Percentiles rank a stretch among this genome's conserved stretches.
phyloP scores from a whole-genome alignment of 2,113 vertebrate species.

The Argyrosomus japonicus region DNA sequence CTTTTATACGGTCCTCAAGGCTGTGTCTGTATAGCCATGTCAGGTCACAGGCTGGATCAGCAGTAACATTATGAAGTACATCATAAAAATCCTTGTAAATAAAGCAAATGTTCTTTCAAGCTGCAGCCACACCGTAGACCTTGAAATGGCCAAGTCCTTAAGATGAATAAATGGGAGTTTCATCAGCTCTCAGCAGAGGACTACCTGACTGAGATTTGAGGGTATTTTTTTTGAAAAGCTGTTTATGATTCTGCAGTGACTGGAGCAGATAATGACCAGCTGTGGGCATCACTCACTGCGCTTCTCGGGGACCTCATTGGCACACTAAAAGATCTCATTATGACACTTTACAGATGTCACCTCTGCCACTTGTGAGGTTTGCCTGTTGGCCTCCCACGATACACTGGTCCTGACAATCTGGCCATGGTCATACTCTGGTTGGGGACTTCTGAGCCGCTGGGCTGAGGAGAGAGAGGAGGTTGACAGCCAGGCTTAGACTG shows the following conservation, averaged over 20 bases:
- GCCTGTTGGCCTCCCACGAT: conserved; percentile 51
- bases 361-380: conserved; percentile 66
- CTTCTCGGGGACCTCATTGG: conserved; percentile 69
- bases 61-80: conserved; percentile 54
- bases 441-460: conserved; percentile 39
- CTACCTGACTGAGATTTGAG: conserved; percentile 45
- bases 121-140: conserved; percentile 31
- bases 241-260: conserved; percentile 72
- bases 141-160: conserved; percentile 48
- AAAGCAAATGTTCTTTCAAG: conserved; percentile 68
- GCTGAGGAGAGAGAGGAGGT: conserved; percentile 11
- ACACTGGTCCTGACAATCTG: conserved; percentile 47
- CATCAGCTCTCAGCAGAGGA: conserved; percentile 34
- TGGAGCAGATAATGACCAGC: conserved; percentile 78
- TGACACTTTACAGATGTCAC: conserved; percentile 81
- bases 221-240: conserved; percentile 55
- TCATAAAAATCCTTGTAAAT: conserved; percentile 80
- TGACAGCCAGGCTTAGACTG: conserved; percentile 22
- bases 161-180: conserved; percentile 61
- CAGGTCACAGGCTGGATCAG: conserved; percentile 69
- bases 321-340: conserved; percentile 75
- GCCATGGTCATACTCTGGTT: conserved; percentile 40
- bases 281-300: conserved; percentile 68
- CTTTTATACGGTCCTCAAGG: conserved; percentile 74
- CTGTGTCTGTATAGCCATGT: conserved; percentile 63